Evolutionary conservation across 1,140 invertebrate genomes (phyloP).

Genomic region (Spodoptera litura): DNA sequence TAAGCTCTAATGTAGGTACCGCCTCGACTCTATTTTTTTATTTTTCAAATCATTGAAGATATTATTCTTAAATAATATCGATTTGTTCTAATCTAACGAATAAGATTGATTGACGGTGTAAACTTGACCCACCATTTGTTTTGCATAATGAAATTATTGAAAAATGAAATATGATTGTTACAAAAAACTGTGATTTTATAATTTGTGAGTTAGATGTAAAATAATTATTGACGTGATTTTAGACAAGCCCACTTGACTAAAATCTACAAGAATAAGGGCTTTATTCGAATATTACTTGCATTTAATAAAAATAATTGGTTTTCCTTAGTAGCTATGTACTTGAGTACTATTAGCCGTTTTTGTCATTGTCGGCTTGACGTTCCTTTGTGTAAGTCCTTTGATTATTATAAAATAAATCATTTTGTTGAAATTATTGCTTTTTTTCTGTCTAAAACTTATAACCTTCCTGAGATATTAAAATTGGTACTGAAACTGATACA

Average conservation of each 20-base stretch:
- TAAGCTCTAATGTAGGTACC: constrained; percentile 47
- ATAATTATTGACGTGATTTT: constrained; percentile 11
- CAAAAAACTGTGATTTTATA: constrained; percentile 39
- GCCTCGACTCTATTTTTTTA: constrained; percentile 38
- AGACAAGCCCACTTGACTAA: background rate
- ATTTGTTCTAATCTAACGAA: background rate
- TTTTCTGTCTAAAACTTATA: background rate
- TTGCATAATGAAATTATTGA: constrained; percentile 36
- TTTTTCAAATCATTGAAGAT: background rate
- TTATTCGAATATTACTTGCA: constrained; percentile 50
- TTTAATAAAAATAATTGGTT: constrained; percentile 48
- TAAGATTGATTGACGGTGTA: constrained; percentile 37
- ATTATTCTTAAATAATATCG: constrained; percentile 9
- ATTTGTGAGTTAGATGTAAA: constrained; percentile 28
- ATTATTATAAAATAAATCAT: constrained; percentile 36
- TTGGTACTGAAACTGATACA: too few species aligned
- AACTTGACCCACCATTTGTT: constrained; percentile 37
- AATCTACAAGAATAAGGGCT: constrained; percentile 9
- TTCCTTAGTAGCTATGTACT: constrained; percentile 5
- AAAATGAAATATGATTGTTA: constrained; percentile 36
- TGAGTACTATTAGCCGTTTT: constrained; percentile 5
- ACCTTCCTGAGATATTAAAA: background rate
- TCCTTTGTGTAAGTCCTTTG: constrained; percentile 39
- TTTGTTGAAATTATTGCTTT: constrained; percentile 46
- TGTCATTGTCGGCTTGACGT: constrained; percentile 32